Evolutionary conservation across 2,113 vertebrate species (phyloP).

Genomic region (Aix galericulata): DNA sequence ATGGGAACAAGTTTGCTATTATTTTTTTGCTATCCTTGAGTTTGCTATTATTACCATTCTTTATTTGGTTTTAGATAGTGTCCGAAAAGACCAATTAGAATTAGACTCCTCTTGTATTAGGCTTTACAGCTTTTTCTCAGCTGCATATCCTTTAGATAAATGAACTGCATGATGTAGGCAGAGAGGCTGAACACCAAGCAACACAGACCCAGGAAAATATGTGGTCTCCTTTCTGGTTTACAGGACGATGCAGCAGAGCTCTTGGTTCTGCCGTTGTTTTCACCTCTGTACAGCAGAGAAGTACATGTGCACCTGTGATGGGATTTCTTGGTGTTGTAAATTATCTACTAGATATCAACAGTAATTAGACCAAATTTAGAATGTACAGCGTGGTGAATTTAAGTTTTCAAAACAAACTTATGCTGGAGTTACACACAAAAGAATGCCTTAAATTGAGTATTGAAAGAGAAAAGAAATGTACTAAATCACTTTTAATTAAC

Average conservation of each 20-base stretch:
- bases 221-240: neutral
- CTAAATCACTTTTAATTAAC: conserved; percentile 36
- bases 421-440: neutral
- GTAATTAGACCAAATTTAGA: conserved; percentile 35
- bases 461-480: conserved; percentile 32
- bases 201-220: neutral
- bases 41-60: neutral
- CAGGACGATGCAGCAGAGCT: fast-evolving
- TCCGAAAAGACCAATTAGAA: neutral
- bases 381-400: neutral
- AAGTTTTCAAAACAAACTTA: conserved; percentile 27
- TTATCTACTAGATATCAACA: conserved; percentile 1
- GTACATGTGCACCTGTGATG: neutral
- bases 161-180: neutral
- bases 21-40: too few species aligned
- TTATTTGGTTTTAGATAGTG: neutral
- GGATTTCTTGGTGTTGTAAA: neutral
- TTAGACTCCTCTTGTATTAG: neutral
- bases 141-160: neutral
- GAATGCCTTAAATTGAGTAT: conserved; percentile 16
- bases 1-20: neutral
- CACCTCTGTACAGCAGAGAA: neutral
- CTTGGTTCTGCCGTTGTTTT: neutral
- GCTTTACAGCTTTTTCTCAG: neutral
- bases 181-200: neutral